Evolutionary conservation across 1,140 invertebrate genomes (phyloP), one percentile per base, ranked within the genome.

Genomic region (Belonocnema kinseyi): DNA sequence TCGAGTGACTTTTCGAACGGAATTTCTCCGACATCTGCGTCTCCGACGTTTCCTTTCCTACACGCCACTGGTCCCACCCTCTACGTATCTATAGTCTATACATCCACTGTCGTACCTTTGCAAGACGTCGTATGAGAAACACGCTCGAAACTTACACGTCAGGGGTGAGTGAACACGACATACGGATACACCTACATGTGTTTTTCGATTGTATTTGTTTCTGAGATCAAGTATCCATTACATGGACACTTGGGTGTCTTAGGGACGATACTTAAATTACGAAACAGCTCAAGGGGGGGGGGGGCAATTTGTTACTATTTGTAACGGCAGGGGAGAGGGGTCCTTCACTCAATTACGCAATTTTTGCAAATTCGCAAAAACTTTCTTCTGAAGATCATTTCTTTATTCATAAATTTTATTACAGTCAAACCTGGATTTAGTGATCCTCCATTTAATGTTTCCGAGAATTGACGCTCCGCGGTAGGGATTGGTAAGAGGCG

Each of bases 11-110:
- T 86, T 87, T 85, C 87, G 86, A 91, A 91, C 89, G 88, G 88
- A 89, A 90, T 91, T 91, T 88, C 87, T 88, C 87, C 83, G 86
- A 90, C 90, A 91, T 91, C 89, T 91, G 90, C 88, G 87, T 85
- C 81, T 85, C 84, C 79, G 72, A 78, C 83, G 85, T 85, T 88
- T 87, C 85, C 88, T 87, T 88, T 86, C 85, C 81, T 83, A 81
- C 77, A 78, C 75, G 80, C 79, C 78, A 80, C 79, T 78, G 80
- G 78, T 84, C 80, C 81, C 78, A 81, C 83, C 87, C 85, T 82
- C 78, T 74, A 75, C 77, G n/a, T n/a, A n/a, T 26, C 21, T 26
- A 26, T 3, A 78, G 73, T 85, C 77, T 78, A 75, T 80, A 84
- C 78, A 81, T 72, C 56, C 77, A 82, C 75, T 78, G 78, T 77